These are phyloP conservation scores for Zeugodacus cucurbitae DNA, from an alignment of 1,140 invertebrate genomes.

Conservation along the genomic window DNA sequence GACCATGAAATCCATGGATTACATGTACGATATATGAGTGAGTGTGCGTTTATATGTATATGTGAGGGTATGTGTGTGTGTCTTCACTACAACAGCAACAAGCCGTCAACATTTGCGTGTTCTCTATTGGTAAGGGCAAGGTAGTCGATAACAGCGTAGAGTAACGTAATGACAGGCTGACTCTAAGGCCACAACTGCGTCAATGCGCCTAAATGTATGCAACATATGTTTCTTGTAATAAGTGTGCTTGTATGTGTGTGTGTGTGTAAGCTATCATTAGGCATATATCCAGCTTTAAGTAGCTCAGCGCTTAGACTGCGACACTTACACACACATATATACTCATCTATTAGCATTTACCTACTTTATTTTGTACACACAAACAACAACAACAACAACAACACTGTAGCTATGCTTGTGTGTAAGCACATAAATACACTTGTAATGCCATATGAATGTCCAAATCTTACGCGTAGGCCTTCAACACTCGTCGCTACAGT, in stretches of 20 bases:
- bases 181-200: neutral
- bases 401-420: neutral
- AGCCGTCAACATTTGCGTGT: neutral
- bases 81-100: neutral
- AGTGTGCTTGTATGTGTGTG: neutral
- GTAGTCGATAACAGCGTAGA: neutral
- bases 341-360: no score
- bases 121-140: no score
- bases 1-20: neutral
- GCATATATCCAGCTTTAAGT: neutral
- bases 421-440: neutral
- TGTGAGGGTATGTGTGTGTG: neutral
- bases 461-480: neutral
- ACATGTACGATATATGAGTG: neutral
- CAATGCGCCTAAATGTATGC: neutral
- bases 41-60: neutral
- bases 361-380: neutral
- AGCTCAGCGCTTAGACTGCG: neutral
- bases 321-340: neutral
- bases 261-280: neutral
- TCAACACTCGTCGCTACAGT: neutral
- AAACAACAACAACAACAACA: neutral
- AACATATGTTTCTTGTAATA: neutral
- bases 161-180: neutral
- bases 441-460: neutral